Conservation (phyloP, 2,113 vertebrate genomes). For the Potamarius usumacintae region DNA sequence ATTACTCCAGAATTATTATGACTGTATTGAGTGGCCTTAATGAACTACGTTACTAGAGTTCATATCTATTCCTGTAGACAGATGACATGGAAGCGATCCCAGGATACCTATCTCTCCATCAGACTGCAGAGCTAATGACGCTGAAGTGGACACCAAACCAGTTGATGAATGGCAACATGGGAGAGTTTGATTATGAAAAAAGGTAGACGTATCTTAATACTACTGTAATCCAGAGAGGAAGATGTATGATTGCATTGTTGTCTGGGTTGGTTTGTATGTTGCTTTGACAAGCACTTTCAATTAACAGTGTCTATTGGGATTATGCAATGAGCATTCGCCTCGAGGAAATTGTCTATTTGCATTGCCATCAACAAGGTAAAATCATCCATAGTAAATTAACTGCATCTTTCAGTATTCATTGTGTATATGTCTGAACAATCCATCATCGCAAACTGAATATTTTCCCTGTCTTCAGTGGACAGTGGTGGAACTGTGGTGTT, state of each 20-base stretch:
- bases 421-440: neutral
- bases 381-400: neutral
- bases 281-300: neutral
- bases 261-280: neutral
- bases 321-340: conserved; percentile 96
- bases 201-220: conserved; percentile 73
- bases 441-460: neutral
- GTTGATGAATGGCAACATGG: conserved; percentile 94
- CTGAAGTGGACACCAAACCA: conserved; percentile 99
- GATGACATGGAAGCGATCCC: conserved; percentile 97
- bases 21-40: neutral
- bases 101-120: conserved; percentile 93
- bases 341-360: conserved; percentile 96
- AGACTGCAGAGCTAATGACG: conserved; percentile 94
- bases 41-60: neutral
- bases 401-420: neutral
- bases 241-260: neutral
- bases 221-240: neutral
- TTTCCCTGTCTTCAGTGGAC: conserved; percentile 78
- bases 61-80: conserved; percentile 68
- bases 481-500: conserved; percentile 94
- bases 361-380: conserved; percentile 96
- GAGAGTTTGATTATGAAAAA: conserved; percentile 93
- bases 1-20: neutral
- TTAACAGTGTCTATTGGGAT: conserved; percentile 92